Evolutionary conservation across 2,797 vertebrate species (phyloP).

Genomic region (Molossus molossus): DNA sequence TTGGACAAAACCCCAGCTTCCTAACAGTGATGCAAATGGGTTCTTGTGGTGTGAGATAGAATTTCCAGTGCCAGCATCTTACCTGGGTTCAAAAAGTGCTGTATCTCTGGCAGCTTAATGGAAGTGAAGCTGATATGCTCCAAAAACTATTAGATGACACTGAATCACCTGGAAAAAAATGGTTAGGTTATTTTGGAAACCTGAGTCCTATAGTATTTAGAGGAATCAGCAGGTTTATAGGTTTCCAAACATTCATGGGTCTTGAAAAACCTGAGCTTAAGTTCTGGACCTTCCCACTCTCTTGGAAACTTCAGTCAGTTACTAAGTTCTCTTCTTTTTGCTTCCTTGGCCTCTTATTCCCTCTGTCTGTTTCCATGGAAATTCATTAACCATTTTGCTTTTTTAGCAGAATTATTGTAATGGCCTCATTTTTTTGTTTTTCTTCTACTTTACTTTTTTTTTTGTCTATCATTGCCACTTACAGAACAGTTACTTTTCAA

Average conservation of each 20-base stretch:
- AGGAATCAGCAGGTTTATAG: slow-evolving; percentile 67
- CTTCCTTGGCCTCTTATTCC: neutral
- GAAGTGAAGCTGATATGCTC: slow-evolving; percentile 59
- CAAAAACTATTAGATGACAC: slow-evolving; percentile 37
- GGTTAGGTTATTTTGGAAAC: slow-evolving; percentile 65
- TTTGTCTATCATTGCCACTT: neutral
- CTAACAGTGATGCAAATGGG: neutral
- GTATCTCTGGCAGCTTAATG: neutral
- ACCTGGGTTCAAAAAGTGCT: neutral
- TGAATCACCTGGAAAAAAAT: slow-evolving; percentile 57
- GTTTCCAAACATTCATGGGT: neutral
- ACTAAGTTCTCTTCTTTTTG: neutral
- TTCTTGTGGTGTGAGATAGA: neutral
- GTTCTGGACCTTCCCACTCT: neutral
- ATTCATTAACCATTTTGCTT: neutral
- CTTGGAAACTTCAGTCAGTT: neutral
- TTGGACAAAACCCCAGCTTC: neutral
- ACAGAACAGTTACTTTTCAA: neutral
- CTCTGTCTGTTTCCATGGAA: neutral
- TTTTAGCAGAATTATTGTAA: neutral
- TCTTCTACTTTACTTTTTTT: neutral
- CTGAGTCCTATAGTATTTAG: slow-evolving; percentile 42
- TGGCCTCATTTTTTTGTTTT: neutral
- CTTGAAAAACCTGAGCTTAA: neutral
- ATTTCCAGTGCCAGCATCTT: slow-evolving; percentile 44